Conservation (phyloP, 1,140 invertebrate genomes). For the Philaenus spumarius region DNA sequence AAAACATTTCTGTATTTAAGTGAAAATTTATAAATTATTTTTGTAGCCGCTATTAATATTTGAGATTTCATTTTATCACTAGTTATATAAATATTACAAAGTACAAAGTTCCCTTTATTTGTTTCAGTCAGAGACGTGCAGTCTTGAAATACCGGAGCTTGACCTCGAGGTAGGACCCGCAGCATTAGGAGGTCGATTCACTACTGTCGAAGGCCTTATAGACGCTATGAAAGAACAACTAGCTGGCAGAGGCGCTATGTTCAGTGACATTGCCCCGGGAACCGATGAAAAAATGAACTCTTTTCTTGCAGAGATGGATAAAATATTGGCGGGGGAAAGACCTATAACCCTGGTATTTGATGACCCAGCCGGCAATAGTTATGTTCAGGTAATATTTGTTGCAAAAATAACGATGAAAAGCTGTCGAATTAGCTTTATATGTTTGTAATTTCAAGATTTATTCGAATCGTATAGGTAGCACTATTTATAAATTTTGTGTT, state of each 20-base stretch:
- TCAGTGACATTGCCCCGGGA: slow-evolving; percentile 57
- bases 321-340: slow-evolving; percentile 58
- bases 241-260: slow-evolving; percentile 55
- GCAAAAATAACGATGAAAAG: no score
- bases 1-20: no score
- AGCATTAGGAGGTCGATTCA: slow-evolving; percentile 88
- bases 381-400: slow-evolving; percentile 74
- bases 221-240: slow-evolving; percentile 62
- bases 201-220: slow-evolving; percentile 86
- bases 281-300: slow-evolving; percentile 47
- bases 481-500: no score
- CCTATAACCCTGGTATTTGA: slow-evolving; percentile 75
- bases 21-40: no score
- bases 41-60: no score
- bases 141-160: slow-evolving; percentile 80
- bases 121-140: slow-evolving; percentile 83
- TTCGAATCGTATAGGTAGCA: no score
- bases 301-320: slow-evolving; percentile 63
- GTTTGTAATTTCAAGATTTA: no score
- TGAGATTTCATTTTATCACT: no score
- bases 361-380: slow-evolving; percentile 97
- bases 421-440: no score
- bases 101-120: no score
- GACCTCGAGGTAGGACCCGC: slow-evolving; percentile 79
- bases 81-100: no score